A percentile compares a stretch with the other conserved stretches of the same genome.
These are phyloP conservation scores for Drosophila melanosoma DNA, from an alignment of 2,888 invertebrate species.

Conservation along the genomic window DNA sequence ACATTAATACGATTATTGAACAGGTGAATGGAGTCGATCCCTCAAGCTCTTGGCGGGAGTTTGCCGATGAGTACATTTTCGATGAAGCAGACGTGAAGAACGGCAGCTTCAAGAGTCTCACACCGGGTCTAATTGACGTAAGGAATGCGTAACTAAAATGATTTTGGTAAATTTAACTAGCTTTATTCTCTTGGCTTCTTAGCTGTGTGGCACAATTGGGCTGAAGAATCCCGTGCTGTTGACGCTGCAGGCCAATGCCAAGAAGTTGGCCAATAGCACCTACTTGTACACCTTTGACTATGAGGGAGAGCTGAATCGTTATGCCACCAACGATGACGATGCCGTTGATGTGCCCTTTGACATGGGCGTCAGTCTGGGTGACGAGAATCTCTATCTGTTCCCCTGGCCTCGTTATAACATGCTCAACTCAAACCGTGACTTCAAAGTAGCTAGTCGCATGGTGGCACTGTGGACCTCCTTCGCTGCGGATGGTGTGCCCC, in stretches of 20 bases:
- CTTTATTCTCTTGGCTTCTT: background rate
- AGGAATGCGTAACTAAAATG: constrained; percentile 46
- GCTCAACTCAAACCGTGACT: constrained; percentile 82
- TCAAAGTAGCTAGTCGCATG: constrained; percentile 85
- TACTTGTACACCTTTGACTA: constrained; percentile 86
- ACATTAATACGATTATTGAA: constrained; percentile 80
- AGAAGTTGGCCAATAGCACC: constrained; percentile 82
- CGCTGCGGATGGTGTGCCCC: constrained; percentile 81
- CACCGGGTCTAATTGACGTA: constrained; percentile 86
- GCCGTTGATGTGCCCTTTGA: constrained; percentile 84
- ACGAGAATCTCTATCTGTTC: constrained; percentile 87
- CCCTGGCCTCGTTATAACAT: constrained; percentile 83
- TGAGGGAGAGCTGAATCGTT: constrained; percentile 84
- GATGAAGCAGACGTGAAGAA: constrained; percentile 78
- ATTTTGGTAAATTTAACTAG: background rate
- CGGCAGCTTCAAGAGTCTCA: constrained; percentile 85
- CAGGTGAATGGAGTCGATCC: constrained; percentile 83
- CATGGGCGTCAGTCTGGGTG: constrained; percentile 87
- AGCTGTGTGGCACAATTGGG: constrained; percentile 85
- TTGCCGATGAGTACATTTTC: constrained; percentile 80
- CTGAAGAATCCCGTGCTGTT: constrained; percentile 85
- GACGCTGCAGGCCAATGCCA: constrained; percentile 84
- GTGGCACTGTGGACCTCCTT: constrained; percentile 85
- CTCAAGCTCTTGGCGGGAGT: constrained; percentile 78
- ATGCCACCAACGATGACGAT: constrained; percentile 80